phyloP scores from a whole-genome alignment of 1,140 invertebrate species.

The Leptinotarsa defecta region DNA sequence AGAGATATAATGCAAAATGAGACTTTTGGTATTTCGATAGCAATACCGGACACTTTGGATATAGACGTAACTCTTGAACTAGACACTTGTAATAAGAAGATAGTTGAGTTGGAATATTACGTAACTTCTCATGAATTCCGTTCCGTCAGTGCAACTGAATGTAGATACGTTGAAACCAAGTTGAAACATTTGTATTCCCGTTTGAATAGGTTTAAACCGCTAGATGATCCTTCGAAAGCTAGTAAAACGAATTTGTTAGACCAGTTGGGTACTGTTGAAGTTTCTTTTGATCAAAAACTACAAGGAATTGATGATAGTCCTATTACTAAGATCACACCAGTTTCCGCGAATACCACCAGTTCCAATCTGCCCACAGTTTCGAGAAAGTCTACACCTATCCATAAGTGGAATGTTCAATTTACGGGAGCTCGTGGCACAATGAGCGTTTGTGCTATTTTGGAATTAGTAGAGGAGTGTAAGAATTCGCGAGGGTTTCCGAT shows the following conservation, averaged over 20 bases:
- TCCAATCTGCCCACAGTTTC: neutral
- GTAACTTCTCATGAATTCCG: neutral
- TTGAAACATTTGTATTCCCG: neutral
- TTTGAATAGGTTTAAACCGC: neutral
- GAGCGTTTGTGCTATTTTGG: neutral
- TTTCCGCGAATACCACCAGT: neutral
- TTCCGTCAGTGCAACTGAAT: neutral
- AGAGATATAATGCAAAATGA: neutral
- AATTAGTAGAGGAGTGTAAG: neutral
- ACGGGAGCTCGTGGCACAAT: neutral
- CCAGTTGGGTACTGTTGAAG: neutral
- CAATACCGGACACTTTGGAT: neutral
- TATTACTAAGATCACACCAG: neutral
- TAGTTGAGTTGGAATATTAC: neutral
- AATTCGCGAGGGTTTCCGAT: neutral
- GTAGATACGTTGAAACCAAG: neutral
- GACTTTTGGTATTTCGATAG: neutral
- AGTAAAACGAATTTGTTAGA: neutral
- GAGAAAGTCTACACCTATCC: neutral
- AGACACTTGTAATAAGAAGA: too few relatives aligned
- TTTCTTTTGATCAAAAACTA: neutral
- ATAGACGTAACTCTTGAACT: neutral
- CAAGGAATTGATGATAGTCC: neutral
- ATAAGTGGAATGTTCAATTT: constrained; percentile 2
- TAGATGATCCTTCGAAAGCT: neutral